Evolutionary conservation across 2,888 invertebrate genomes (phyloP), one percentile per base, ranked within the genome.

Genomic region (Diarsia rubi): DNA sequence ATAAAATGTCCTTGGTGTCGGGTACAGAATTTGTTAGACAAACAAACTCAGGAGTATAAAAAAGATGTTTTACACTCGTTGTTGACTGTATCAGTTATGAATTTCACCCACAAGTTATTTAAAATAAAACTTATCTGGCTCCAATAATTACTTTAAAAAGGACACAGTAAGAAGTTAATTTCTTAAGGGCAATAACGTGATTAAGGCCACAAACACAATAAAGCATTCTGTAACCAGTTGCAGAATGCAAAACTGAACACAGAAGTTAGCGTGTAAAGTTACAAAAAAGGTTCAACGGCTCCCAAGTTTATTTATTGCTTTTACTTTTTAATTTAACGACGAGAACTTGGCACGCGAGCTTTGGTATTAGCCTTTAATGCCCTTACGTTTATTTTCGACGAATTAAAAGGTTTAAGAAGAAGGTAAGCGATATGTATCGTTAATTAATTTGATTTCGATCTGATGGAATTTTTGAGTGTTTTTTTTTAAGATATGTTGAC

Each of bases 311-410:
- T 92, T 92, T 92, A 92, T 91, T 87, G 91, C 91, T 91, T 90
- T 92, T 92, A 92, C 92, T 92, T 92, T 92, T 92, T 91, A 91
- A 92, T 90, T 92, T 91, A 91, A 92, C 88, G 90, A 90, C 84
- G 81, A 78, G 71, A 82, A 86, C 82, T 88, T 86, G 87, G 86
- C 92, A 93, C 92, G 92, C 92, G 88, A 92, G 79, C 88, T 78
- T 86, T 78, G 84, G 86, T 86, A 90, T 91, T 91, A 89, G 87
- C 84, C 73, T 78, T 81, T 79, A 88, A 88, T 84, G 70, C 79
- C 71, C 74, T 63, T 73, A 69, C 52, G 65, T 82, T 84, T 81
- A 79, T 77, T 83, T 83, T 86, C 42, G 49, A 77, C 44, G 78
- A 82, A 84, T 84, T 84, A 73, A 77, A 84, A 81, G 64, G 69